phyloP scores from a whole-genome alignment of 2,888 invertebrate genomes.

The Chaetogeoica ovagalla region DNA sequence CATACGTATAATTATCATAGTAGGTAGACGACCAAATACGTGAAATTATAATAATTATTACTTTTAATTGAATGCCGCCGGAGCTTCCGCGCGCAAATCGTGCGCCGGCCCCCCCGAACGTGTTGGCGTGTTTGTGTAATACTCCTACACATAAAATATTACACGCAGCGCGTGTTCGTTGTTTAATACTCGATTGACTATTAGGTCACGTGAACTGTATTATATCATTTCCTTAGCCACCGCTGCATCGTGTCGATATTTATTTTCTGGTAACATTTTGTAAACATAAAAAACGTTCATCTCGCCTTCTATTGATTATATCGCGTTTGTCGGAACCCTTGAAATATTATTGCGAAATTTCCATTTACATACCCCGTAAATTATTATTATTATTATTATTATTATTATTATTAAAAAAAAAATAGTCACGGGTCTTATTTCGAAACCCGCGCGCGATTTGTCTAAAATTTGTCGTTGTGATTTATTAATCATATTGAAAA shows the following conservation, averaged over 20 bases:
- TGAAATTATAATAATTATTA: slow-evolving; percentile 43
- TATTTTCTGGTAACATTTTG: slow-evolving; percentile 25
- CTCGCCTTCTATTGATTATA: neutral
- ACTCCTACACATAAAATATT: neutral
- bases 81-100: slow-evolving; percentile 22
- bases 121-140: slow-evolving; percentile 25
- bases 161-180: neutral
- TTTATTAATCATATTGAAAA: too few species aligned
- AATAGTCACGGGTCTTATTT: too few species aligned
- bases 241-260: slow-evolving; percentile 22
- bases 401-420: too few species aligned
- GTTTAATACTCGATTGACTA: slow-evolving; percentile 19
- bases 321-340: neutral
- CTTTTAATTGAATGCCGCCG: slow-evolving; percentile 47
- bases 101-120: slow-evolving; percentile 13
- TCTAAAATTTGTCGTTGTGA: too few species aligned
- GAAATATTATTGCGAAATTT: neutral
- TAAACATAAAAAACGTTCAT: slow-evolving; percentile 11
- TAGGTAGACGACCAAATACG: neutral
- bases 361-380: too few species aligned
- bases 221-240: slow-evolving; percentile 7
- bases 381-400: too few species aligned
- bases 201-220: neutral
- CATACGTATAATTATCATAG: neutral
- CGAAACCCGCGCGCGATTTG: too few species aligned